Evolutionary conservation across 2,888 invertebrate genomes (phyloP).

Genomic region (Ptilodon capucinus): DNA sequence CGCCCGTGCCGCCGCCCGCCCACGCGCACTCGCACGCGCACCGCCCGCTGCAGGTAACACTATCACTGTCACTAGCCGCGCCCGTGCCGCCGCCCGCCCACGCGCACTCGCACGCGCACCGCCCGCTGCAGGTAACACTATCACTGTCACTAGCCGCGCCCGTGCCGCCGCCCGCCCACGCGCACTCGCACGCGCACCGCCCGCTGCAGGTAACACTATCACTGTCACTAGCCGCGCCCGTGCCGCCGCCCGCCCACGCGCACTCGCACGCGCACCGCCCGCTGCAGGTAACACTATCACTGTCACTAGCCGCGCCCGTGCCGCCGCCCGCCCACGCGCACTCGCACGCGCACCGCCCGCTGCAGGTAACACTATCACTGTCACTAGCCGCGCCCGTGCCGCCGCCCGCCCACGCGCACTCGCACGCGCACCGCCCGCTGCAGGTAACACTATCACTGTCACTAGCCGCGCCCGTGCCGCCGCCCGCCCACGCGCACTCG

Average conservation of each 20-base stretch:
- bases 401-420: constrained; percentile 35
- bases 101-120: constrained; percentile 53
- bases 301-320: constrained; percentile 68
- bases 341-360: constrained; percentile 66
- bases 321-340: constrained; percentile 43
- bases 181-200: constrained; percentile 54
- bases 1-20: constrained; percentile 43
- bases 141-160: constrained; percentile 76
- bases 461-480: constrained; percentile 56
- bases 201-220: too few species aligned
- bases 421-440: constrained; percentile 68
- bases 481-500: constrained; percentile 35
- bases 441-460: too few species aligned
- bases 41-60: too few species aligned
- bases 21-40: constrained; percentile 41
- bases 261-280: constrained; percentile 59
- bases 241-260: constrained; percentile 44
- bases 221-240: constrained; percentile 70
- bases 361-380: too few species aligned
- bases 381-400: constrained; percentile 67
- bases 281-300: too few species aligned
- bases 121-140: too few species aligned
- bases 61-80: constrained; percentile 78
- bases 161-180: constrained; percentile 43
- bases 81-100: constrained; percentile 43